Evolutionary conservation across 2,888 invertebrate genomes (phyloP), one percentile per base, ranked within the genome.

Genomic region (Cheilosia scutellata): DNA sequence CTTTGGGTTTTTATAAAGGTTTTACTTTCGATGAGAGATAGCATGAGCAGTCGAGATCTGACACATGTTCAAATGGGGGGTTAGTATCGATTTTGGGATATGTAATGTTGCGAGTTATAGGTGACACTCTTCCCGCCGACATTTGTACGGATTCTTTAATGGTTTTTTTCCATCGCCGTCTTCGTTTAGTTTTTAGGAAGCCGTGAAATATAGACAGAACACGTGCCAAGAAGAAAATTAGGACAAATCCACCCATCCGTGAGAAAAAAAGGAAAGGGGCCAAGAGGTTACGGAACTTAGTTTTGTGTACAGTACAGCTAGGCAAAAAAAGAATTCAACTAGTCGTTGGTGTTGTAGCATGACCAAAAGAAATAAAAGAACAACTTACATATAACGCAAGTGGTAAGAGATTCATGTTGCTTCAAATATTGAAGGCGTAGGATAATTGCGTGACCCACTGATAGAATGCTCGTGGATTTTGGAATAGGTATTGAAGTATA

Each of bases 101-200:
- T 42, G 7, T 6, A 9, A 37, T 5, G 5, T n/a, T 27, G 33
- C 31, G 40, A 4, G 27, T 51, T 13, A 5, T 4, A 20, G 55
- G 31, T 40, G 40, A 40, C 53, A 7, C 37, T 25, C 63, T 13
- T 13, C 13, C 33, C 16, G 9, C 4, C 25, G 31, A 16, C 58
- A 53, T 68, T 76, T 76, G 58, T 76, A 20, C 4, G 76, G 68
- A 60, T 76, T 76, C 76, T 11, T 68, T 60, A 76, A 60, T 71
- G 13, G 5, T 11, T 27, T 51, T 27, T 25, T 51, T 51, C 47
- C 47, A 16, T 47, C 2, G 44, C 6, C 44, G 2, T 47, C 0
- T 0, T 6, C 16, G 5, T 20, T 47, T n/a, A n/a, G n/a, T 20
- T 47, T 20, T 47, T 47, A 20, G 7, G 20, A 20, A 47, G 47